These are phyloP conservation scores for Myathropa florea DNA, from an alignment of 2,888 invertebrate genomes.

Conservation along the genomic window DNA sequence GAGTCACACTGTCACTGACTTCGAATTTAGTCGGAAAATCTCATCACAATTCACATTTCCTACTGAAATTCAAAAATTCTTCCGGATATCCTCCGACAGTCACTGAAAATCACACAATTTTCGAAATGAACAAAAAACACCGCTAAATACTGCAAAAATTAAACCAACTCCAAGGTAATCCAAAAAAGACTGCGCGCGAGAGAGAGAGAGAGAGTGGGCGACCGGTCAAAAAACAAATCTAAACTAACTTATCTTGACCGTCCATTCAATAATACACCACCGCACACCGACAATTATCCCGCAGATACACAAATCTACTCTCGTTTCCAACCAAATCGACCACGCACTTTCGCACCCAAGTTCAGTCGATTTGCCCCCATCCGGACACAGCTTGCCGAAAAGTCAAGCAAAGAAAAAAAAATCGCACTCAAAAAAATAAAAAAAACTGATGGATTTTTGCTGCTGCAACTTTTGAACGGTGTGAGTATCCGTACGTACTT, in stretches of 20 bases:
- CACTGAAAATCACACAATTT: background rate
- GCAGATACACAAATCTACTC: conserved; percentile 24
- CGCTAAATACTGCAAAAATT: background rate
- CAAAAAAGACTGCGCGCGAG: background rate
- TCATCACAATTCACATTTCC: too few relatives aligned
- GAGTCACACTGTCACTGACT: background rate
- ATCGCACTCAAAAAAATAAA: background rate
- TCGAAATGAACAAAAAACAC: background rate
- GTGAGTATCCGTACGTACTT: background rate
- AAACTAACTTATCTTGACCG: background rate
- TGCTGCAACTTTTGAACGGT: background rate
- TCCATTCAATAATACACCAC: conserved; percentile 15
- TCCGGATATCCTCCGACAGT: too few relatives aligned
- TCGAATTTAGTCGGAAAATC: too few relatives aligned
- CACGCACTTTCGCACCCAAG: conserved; percentile 29
- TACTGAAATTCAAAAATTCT: too few relatives aligned
- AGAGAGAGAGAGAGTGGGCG: background rate
- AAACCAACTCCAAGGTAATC: background rate
- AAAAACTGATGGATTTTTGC: background rate
- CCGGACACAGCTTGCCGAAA: background rate
- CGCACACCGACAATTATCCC: conserved; percentile 43
- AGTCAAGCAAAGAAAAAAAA: background rate
- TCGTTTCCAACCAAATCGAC: background rate
- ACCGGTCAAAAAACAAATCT: background rate
- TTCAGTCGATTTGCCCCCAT: background rate